Evolutionary conservation across 1,140 invertebrate species (phyloP).

Genomic region (Drosophila parabipectinata): DNA sequence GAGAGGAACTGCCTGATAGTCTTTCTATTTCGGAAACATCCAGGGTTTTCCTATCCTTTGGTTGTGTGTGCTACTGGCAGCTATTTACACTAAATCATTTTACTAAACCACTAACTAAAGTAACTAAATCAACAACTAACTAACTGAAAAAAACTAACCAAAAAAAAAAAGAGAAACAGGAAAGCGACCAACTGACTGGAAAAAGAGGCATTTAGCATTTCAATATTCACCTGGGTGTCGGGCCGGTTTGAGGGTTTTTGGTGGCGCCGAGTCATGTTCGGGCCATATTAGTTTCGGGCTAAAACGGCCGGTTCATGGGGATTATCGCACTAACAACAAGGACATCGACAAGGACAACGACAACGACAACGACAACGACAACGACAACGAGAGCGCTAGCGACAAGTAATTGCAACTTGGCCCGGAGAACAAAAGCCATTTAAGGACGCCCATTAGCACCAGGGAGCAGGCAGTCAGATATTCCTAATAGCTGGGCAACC

Average conservation of each 20-base stretch:
- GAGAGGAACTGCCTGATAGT: too few species aligned
- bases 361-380: too few species aligned
- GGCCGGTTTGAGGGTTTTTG: too few species aligned
- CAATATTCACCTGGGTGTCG: neutral
- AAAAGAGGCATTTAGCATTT: neutral
- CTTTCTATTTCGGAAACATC: too few species aligned
- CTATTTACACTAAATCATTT: too few species aligned
- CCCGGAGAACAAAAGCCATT: slow-evolving; percentile 27
- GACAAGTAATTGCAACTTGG: slow-evolving; percentile 43
- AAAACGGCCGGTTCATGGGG: slow-evolving; percentile 14
- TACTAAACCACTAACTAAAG: neutral
- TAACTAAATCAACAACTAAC: neutral
- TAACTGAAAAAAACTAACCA: too few species aligned
- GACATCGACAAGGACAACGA: too few species aligned
- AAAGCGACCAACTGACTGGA: neutral
- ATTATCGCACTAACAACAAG: slow-evolving; percentile 31
- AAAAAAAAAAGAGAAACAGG: too few species aligned
- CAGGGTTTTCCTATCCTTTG: too few species aligned
- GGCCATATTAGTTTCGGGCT: slow-evolving; percentile 7
- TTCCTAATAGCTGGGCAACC: slow-evolving; percentile 14
- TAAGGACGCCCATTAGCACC: slow-evolving; percentile 40
- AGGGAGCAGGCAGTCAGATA: slow-evolving; percentile 23
- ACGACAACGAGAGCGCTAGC: neutral
- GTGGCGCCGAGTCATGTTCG: neutral
- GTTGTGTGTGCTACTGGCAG: too few species aligned